phyloP scores from a whole-genome alignment of 2,797 vertebrate species.

The Diplodus puntazzo region DNA sequence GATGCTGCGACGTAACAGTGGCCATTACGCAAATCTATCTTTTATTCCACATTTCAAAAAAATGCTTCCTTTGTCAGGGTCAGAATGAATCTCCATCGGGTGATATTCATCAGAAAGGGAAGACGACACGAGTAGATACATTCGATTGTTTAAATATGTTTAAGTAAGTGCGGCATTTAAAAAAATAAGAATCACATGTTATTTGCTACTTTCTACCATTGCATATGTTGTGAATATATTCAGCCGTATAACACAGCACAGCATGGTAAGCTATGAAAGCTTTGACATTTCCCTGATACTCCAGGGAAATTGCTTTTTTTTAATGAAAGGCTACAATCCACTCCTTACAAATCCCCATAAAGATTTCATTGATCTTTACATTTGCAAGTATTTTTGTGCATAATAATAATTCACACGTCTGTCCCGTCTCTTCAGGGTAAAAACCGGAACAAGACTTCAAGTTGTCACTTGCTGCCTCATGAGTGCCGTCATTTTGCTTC shows the following conservation, averaged over 20 bases:
- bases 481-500: background rate
- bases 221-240: background rate
- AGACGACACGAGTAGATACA: background rate
- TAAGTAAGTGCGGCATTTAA: slow-evolving; percentile 8
- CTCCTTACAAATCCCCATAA: background rate
- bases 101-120: slow-evolving; percentile 35
- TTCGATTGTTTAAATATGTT: slow-evolving; percentile 13
- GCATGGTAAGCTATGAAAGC: slow-evolving; percentile 19
- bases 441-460: background rate
- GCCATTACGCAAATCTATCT: slow-evolving; percentile 66
- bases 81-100: slow-evolving; percentile 42
- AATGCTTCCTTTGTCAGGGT: slow-evolving; percentile 49
- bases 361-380: background rate
- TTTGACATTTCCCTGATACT: slow-evolving; percentile 43
- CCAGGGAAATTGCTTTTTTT: too few relatives aligned
- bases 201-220: slow-evolving; percentile 11
- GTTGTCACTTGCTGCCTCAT: background rate
- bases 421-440: background rate
- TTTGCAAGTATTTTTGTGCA: background rate
- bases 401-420: background rate
- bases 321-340: too few relatives aligned
- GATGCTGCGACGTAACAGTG: slow-evolving; percentile 51
- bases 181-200: background rate
- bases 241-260: background rate
- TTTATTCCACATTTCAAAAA: slow-evolving; percentile 58